Percentiles rank a stretch among this genome's conserved stretches.
Conservation (phyloP, 2,797 vertebrate genomes). For the Phataginus tetradactyla region DNA sequence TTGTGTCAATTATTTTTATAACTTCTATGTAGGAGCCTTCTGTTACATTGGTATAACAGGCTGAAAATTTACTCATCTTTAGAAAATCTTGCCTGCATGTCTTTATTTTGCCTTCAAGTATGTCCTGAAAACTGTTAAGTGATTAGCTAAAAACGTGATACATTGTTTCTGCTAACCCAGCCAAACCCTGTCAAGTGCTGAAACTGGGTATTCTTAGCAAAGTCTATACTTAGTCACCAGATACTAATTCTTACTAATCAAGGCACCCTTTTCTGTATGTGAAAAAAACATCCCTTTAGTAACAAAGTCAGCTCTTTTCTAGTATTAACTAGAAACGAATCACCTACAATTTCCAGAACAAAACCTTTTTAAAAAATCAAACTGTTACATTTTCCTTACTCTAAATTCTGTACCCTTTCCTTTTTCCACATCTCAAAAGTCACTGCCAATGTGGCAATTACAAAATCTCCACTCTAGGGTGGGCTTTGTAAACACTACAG, state of each 20-base stretch:
- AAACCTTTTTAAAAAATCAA: background rate
- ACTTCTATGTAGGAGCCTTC: background rate
- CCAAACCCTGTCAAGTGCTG: background rate
- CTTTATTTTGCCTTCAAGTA: background rate
- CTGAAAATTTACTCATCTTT: background rate
- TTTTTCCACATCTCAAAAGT: background rate
- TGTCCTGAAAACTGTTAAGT: background rate
- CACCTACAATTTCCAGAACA: background rate
- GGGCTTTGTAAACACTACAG: background rate
- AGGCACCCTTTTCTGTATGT: background rate
- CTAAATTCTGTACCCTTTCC: background rate
- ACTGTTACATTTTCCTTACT: background rate
- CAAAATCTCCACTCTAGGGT: background rate
- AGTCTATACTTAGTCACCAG: background rate
- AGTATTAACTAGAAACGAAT: background rate
- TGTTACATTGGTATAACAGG: background rate
- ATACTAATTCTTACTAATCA: background rate
- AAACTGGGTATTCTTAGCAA: background rate
- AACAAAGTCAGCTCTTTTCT: background rate
- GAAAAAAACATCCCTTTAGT: background rate
- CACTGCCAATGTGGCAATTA: background rate
- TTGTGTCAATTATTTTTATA: background rate
- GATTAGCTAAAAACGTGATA: background rate
- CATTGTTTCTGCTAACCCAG: background rate
- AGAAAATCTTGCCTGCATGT: background rate